These are phyloP conservation scores for Nesogale talazaci DNA, from an alignment of 2,113 vertebrate species.

Conservation along the genomic window DNA sequence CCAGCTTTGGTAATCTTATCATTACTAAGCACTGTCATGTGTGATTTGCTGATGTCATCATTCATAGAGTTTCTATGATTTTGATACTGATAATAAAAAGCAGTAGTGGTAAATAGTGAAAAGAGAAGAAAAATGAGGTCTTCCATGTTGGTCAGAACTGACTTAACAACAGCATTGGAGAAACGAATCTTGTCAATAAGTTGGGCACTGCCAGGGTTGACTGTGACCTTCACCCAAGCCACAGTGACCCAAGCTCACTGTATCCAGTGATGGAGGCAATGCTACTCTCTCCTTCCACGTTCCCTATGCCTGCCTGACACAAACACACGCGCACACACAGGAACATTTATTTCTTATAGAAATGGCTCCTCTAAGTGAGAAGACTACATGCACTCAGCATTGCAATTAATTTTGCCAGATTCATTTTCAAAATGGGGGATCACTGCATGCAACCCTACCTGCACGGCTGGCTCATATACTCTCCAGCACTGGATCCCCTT, in stretches of 20 bases:
- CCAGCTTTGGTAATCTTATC: not conserved
- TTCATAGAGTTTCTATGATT: not conserved
- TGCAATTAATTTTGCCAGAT: not conserved
- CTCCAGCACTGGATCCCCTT: not conserved
- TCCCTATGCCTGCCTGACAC: not conserved
- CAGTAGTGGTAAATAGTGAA: not conserved
- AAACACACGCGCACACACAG: not conserved
- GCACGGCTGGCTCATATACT: not conserved
- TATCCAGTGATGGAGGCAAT: not conserved
- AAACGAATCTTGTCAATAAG: not conserved
- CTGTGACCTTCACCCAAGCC: not conserved
- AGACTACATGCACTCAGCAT: not conserved
- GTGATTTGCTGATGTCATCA: not conserved
- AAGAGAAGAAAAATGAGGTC: not conserved
- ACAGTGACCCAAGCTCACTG: not conserved
- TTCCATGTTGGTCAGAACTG: not conserved
- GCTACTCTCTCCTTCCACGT: not conserved
- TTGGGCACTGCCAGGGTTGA: not conserved
- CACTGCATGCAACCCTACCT: not conserved
- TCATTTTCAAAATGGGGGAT: not conserved
- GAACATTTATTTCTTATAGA: no score
- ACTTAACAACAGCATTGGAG: not conserved
- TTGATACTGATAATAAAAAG: not conserved
- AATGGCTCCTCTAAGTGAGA: not conserved
- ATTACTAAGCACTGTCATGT: not conserved